These are phyloP conservation scores for Megaceryle alcyon DNA, from an alignment of 2,797 vertebrate species.

Conservation along the genomic window DNA sequence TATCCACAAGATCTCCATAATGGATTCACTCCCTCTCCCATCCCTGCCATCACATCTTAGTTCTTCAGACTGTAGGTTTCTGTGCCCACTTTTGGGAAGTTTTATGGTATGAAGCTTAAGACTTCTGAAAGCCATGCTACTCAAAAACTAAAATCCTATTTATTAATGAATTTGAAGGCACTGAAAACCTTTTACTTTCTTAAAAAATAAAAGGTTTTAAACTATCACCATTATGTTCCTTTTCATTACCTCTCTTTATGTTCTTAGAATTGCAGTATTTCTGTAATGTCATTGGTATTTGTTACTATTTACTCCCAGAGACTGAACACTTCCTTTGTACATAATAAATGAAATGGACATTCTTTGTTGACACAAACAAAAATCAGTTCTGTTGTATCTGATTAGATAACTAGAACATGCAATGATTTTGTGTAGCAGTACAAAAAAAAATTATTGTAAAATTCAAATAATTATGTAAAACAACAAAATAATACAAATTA, in stretches of 20 bases:
- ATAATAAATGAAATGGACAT: neutral
- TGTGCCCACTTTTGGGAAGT: neutral
- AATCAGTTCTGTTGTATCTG: neutral
- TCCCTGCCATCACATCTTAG: neutral
- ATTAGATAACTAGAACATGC: neutral
- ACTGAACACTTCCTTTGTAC: neutral
- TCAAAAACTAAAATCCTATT: neutral
- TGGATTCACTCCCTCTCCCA: neutral
- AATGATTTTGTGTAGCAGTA: neutral
- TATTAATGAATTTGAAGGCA: neutral
- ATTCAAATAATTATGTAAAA: neutral
- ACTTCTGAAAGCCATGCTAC: neutral
- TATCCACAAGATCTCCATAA: neutral
- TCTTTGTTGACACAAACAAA: neutral
- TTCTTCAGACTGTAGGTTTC: neutral
- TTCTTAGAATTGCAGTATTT: neutral
- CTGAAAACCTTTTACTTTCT: neutral
- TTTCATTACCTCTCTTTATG: neutral
- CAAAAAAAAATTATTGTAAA: neutral
- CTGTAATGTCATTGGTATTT: neutral
- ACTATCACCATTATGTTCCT: neutral
- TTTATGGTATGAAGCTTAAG: neutral
- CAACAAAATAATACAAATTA: neutral
- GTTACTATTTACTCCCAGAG: neutral
- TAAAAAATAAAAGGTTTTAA: neutral